Evolutionary conservation across 2,888 invertebrate genomes (phyloP).

Genomic region (Caradrina clavipalpis): DNA sequence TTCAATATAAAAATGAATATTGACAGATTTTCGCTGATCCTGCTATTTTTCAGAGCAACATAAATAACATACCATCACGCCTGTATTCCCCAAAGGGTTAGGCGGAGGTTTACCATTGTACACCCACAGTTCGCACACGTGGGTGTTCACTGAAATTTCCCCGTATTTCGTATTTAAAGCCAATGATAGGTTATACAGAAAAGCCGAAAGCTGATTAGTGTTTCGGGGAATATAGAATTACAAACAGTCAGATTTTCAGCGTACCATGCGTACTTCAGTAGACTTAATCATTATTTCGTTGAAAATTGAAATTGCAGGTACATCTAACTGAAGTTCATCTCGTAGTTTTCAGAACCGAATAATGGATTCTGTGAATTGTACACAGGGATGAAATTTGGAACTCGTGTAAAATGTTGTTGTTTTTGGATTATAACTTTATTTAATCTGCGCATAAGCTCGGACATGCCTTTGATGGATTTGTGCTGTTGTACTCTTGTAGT

Average conservation of each 20-base stretch:
- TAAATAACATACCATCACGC: no score
- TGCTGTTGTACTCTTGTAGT: no score
- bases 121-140: no score
- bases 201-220: not conserved
- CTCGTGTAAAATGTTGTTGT: not conserved
- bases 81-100: no score
- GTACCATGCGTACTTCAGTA: not conserved
- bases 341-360: conserved; percentile 15
- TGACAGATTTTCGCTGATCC: no score
- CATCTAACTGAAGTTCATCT: not conserved
- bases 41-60: no score
- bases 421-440: conserved; percentile 7
- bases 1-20: no score
- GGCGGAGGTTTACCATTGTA: no score
- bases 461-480: no score
- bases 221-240: conserved; percentile 10
- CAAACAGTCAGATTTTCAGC: not conserved
- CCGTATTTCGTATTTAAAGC: no score
- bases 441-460: not conserved
- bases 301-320: conserved; percentile 11
- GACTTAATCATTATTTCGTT: not conserved
- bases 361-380: conserved; percentile 11
- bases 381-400: not conserved
- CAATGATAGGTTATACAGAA: not conserved
- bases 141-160: no score